Percentiles rank a stretch among this genome's conserved stretches.
Conservation (phyloP, 2,888 invertebrate species). For the Pseudococcus jackbeardsleyi region DNA sequence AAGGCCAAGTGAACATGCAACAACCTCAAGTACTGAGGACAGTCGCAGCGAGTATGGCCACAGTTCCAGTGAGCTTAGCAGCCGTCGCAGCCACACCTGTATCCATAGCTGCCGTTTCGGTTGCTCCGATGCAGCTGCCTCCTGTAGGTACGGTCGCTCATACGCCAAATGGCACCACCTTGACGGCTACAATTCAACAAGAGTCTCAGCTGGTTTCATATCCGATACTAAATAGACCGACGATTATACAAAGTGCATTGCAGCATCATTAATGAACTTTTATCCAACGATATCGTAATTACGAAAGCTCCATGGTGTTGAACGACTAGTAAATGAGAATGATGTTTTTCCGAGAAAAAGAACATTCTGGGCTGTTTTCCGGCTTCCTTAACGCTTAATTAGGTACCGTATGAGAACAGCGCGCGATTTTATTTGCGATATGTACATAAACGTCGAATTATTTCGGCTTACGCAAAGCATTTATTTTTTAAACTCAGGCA, state of each 20-base stretch:
- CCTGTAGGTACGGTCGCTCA: constrained; percentile 68
- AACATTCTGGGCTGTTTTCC: not conserved
- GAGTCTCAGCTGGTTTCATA: constrained; percentile 59
- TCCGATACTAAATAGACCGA: constrained; percentile 56
- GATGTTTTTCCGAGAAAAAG: not conserved
- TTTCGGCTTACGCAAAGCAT: not conserved
- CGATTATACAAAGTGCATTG: constrained; percentile 59
- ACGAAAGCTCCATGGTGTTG: not conserved
- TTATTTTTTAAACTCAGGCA: constrained; percentile 24
- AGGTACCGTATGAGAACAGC: not conserved
- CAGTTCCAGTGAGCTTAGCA: constrained; percentile 76
- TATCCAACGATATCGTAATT: not conserved
- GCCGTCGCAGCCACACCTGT: constrained; percentile 75
- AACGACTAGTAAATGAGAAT: not conserved
- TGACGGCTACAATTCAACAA: constrained; percentile 46
- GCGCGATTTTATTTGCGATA: not conserved
- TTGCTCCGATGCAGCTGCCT: constrained; percentile 74
- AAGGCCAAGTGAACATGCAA: constrained; percentile 70
- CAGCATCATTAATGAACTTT: not conserved
- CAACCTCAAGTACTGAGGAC: constrained; percentile 73
- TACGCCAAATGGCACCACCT: constrained; percentile 22
- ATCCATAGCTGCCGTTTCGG: constrained; percentile 74
- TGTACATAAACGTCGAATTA: not conserved
- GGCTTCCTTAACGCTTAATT: constrained; percentile 30
- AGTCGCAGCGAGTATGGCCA: constrained; percentile 75